Evolutionary conservation across 2,113 vertebrate genomes (phyloP), one percentile per base, ranked within the genome.

Genomic region (Psettodes erumei): DNA sequence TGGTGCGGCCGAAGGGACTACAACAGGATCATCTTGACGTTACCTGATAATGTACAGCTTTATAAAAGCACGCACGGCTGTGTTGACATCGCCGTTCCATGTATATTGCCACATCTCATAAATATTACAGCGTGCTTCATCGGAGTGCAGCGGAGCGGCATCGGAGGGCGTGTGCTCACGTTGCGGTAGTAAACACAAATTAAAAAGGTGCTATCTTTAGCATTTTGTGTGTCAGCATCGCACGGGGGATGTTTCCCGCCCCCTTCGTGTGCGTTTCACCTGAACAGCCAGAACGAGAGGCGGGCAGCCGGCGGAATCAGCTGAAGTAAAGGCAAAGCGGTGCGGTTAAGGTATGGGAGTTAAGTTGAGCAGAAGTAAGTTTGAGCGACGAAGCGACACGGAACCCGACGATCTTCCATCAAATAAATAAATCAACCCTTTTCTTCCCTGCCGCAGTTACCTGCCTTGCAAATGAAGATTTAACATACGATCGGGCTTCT

Each of bases 311-410:
- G 28, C 35, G 63, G 15, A 55, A 28, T 67, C 23, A 25, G 35
- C 7, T 61, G 8, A 54, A 71, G 38, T 38, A 15, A 56, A 65
- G 43, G 25, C 43, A 30, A 55, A 51, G 71, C 28, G 0, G 35
- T 19, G 75, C 0, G 35, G 65, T 27, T 15, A 2, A 48, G 50
- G 13, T 47, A 45, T 33, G 42, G 42, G 66, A 11, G 50, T 5
- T n/a, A 55, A 61, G 30, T 58, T 71, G 58, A 64, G 35, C 18
- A 1, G 27, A 68, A 51, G 43, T 50, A 21, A 65, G 33, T 54
- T 58, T 21, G 25, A 66, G 8, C 13, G 16, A 43, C 10, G 4
- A n/a, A 55, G 28, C 28, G 53, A 42, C n/a, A 23, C 12, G n/a
- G n/a, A 48, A 12, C 21, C 12, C 25, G 19, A 23, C 50, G 38